These are phyloP conservation scores for Conistra vaccinii DNA, from an alignment of 2,888 invertebrate genomes.

Conservation along the genomic window DNA sequence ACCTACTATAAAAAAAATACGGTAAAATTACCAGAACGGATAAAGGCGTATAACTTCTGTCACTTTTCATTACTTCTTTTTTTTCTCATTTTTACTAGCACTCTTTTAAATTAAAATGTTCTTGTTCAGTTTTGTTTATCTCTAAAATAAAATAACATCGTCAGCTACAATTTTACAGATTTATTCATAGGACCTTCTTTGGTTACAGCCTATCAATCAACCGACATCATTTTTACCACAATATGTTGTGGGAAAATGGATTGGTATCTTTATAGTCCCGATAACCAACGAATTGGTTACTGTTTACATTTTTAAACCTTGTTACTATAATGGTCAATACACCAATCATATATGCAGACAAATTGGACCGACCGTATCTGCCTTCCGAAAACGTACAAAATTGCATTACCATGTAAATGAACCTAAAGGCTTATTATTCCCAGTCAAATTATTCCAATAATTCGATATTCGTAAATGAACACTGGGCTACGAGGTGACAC, in stretches of 20 bases:
- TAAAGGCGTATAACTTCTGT: background rate
- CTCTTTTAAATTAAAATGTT: constrained; percentile 12
- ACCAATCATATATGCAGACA: background rate
- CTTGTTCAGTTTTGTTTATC: background rate
- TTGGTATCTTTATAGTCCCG: constrained; percentile 5
- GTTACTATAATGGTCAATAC: constrained; percentile 1
- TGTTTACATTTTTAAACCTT: constrained; percentile 7
- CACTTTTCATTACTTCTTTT: too few relatives aligned
- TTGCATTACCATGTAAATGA: constrained; percentile 36
- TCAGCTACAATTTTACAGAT: background rate
- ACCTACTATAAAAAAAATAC: background rate
- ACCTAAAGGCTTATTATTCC: constrained; percentile 18
- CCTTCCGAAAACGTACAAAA: constrained; percentile 14
- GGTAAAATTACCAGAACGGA: background rate
- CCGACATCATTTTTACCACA: constrained; percentile 7
- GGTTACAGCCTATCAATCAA: constrained; percentile 22
- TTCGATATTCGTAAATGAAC: constrained; percentile 62
- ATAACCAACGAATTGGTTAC: constrained; percentile 10
- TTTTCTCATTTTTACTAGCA: background rate
- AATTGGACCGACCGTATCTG: constrained; percentile 10
- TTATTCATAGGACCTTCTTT: constrained; percentile 1
- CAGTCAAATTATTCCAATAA: constrained; percentile 44
- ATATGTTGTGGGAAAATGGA: constrained; percentile 12
- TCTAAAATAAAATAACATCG: background rate
- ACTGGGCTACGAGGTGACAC: constrained; percentile 87